Base-by-base conservation (phyloP, 2,888 invertebrate species). In the Orthosia gothica region DNA sequence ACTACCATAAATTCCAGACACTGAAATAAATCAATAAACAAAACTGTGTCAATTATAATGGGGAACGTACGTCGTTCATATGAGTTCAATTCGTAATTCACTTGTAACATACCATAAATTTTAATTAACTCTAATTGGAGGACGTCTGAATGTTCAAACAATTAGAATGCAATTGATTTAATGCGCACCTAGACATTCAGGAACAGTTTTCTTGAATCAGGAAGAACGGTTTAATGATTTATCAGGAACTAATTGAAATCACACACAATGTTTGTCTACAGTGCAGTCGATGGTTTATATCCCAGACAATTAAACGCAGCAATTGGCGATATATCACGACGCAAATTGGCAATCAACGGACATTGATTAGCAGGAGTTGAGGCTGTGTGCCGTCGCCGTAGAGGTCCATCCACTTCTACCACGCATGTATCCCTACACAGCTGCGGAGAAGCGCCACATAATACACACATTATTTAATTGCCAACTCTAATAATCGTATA, bases 271-370 rank as follows among this genome's bases (percentile, higher is more conserved):
- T 82, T 82, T 81, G 70, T 45, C 54, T 68, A 70, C 67, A 63
- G 67, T 23, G 57, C 59, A 65, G n/a, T 54, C 64, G 59, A 65
- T 75, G 64, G 66, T 71, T 52, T 73, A 81, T 79, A 80, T 61
- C 64, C 63, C 63, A 74, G 75, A 81, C 90, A 91, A 91, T 92
- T 91, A 91, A 92, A 92, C 83, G 85, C 91, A 90, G 89, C 89
- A 88, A 92, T 91, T 89, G 90, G 77, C 91, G 85, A 91, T 93
- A 93, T 91, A 92, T 93, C 93, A 94, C 90, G 82, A 88, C 85
- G 87, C 92, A 94, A 95, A 95, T 94, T 94, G 94, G 92, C 94
- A 95, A 94, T 94, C 94, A 93, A 91, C 89, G 89, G 83, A 86
- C 90, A 92, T 92, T 92, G 92, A 94, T 94, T 93, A 93, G 90